Percentiles rank a stretch among this genome's conserved stretches.
Evolutionary conservation across 2,888 invertebrate species (phyloP).

Genomic region (Ptycholaimellus sp.): DNA sequence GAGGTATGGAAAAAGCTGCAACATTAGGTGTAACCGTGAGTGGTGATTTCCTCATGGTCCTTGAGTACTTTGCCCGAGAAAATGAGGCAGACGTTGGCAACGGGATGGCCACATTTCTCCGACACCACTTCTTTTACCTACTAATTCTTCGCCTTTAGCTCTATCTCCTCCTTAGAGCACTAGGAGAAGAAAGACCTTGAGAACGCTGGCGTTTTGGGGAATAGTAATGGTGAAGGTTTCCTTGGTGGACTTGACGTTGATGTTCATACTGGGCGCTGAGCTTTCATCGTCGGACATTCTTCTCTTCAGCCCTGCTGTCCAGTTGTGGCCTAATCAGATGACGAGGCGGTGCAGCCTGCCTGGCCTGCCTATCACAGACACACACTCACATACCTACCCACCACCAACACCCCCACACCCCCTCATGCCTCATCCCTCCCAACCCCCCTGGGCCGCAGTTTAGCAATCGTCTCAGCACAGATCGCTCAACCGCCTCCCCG

Average conservation of each 20-base stretch:
- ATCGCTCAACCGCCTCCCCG: too few relatives aligned
- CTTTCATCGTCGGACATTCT: slow-evolving; percentile 11
- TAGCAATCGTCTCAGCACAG: too few relatives aligned
- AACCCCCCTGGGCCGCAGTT: too few relatives aligned
- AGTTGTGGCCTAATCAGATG: too few relatives aligned
- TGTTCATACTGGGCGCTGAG: slow-evolving; percentile 8
- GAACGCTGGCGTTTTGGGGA: slow-evolving; percentile 10
- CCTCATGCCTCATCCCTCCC: too few relatives aligned
- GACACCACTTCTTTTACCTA: slow-evolving; percentile 17
- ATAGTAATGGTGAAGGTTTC: slow-evolving; percentile 11
- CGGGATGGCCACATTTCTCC: slow-evolving; percentile 12
- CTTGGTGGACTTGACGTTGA: slow-evolving; percentile 15
- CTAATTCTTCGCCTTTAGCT: slow-evolving; percentile 8
- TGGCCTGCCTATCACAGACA: too few relatives aligned
- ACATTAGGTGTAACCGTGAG: slow-evolving; percentile 35
- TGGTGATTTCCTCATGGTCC: slow-evolving; percentile 59
- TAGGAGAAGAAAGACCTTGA: slow-evolving; percentile 10
- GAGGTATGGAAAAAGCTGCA: slow-evolving; percentile 8
- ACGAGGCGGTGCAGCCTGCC: too few relatives aligned
- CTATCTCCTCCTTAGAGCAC: too few relatives aligned
- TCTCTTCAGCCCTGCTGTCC: too few relatives aligned
- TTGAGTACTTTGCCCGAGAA: slow-evolving; percentile 97
- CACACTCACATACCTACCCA: too few relatives aligned
- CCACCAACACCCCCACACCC: too few relatives aligned
- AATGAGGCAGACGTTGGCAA: slow-evolving; percentile 72